phyloP scores from a whole-genome alignment of 2,888 invertebrate genomes.

The Saturnia pavonia region DNA sequence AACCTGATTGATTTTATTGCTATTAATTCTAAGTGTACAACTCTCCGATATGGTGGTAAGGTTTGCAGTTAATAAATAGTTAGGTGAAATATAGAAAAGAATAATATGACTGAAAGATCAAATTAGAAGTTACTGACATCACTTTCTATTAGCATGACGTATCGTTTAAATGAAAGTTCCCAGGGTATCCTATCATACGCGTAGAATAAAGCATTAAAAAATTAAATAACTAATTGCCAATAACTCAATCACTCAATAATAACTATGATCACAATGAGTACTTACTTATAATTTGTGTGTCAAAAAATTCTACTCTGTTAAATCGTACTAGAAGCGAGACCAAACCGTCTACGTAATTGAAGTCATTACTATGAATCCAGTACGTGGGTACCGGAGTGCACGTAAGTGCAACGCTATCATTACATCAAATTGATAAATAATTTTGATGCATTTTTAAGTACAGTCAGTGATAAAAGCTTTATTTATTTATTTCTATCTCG shows the following conservation, averaged over 20 bases:
- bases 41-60: too few relatives aligned
- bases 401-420: constrained; percentile 54
- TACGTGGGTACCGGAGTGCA: constrained; percentile 26
- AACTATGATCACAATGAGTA: constrained; percentile 20
- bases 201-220: constrained; percentile 9
- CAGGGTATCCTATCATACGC: constrained; percentile 11
- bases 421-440: constrained; percentile 74
- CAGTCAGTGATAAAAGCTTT: constrained; percentile 13
- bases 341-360: constrained; percentile 51
- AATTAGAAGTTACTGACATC: background rate
- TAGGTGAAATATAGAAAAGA: background rate
- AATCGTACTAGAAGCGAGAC: constrained; percentile 28
- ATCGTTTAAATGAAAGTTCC: constrained; percentile 10
- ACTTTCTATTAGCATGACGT: background rate
- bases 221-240: constrained; percentile 20
- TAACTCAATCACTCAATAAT: constrained; percentile 22
- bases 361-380: constrained; percentile 46
- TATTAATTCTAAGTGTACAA: too few relatives aligned
- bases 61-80: background rate
- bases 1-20: too few relatives aligned
- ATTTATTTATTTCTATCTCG: background rate
- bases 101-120: background rate
- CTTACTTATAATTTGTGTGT: constrained; percentile 34
- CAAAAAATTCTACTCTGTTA: constrained; percentile 27
- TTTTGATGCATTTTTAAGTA: constrained; percentile 53